phyloP scores from a whole-genome alignment of 30 jellyfish, hydroid and myxozoan species.

The Catostylus mosaicus region DNA sequence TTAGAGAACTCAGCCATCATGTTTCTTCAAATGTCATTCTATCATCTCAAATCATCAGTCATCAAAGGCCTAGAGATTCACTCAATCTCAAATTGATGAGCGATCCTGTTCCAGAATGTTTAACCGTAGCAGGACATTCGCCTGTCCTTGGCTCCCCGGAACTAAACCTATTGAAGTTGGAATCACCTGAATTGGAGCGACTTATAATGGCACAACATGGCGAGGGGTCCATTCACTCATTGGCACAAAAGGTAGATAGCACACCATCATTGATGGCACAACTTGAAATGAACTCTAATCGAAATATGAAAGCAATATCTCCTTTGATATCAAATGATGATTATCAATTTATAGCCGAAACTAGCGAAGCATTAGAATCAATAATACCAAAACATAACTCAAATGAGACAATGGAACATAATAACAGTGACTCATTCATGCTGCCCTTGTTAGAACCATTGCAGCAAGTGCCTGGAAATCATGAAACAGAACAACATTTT shows the following conservation, averaged over 20 bases:
- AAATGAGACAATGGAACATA: neutral
- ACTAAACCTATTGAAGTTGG: slow-evolving; percentile 68
- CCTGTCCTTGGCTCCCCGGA: slow-evolving; percentile 87
- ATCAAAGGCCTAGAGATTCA: slow-evolving; percentile 45
- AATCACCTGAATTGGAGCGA: slow-evolving; percentile 78
- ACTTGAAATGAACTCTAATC: slow-evolving; percentile 38
- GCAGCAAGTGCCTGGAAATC: slow-evolving; percentile 72
- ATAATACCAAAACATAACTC: slow-evolving; percentile 22
- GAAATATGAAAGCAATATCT: slow-evolving; percentile 34
- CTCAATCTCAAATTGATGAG: slow-evolving; percentile 54
- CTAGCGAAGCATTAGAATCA: slow-evolving; percentile 72
- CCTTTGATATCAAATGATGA: slow-evolving; percentile 66
- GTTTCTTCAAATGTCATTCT: slow-evolving; percentile 1
- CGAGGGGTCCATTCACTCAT: slow-evolving; percentile 9
- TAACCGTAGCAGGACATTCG: slow-evolving; percentile 48
- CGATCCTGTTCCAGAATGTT: slow-evolving; percentile 70
- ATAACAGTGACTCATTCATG: slow-evolving; percentile 6
- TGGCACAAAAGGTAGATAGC: slow-evolving; percentile 6
- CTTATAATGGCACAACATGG: slow-evolving; percentile 76
- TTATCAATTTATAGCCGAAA: slow-evolving; percentile 75
- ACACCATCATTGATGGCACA: slow-evolving; percentile 30
- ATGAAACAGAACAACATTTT: slow-evolving; percentile 19
- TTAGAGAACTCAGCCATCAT: slow-evolving; percentile 32
- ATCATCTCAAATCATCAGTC: neutral
- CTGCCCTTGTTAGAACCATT: slow-evolving; percentile 49